These are phyloP conservation scores for Babylonia areolata DNA, from an alignment of 1,140 invertebrate species.

Conservation along the genomic window DNA sequence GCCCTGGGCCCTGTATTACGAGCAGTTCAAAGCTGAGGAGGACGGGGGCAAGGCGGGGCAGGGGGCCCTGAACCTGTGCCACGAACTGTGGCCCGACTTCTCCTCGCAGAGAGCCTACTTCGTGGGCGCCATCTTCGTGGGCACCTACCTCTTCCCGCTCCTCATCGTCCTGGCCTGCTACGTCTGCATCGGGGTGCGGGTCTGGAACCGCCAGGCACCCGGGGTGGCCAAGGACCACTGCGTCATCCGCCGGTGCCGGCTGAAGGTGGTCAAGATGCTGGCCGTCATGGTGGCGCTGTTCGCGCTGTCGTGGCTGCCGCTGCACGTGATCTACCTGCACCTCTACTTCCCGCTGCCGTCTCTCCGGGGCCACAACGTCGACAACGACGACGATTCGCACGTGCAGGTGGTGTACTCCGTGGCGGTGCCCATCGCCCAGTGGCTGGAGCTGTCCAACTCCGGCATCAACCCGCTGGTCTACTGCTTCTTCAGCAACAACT, in stretches of 20 bases:
- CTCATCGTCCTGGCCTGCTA: constrained; percentile 94
- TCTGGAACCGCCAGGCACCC: constrained; percentile 90
- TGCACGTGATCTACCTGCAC: constrained; percentile 81
- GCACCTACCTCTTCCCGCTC: constrained; percentile 94
- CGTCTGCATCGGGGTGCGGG: constrained; percentile 93
- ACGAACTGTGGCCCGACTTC: constrained; percentile 57
- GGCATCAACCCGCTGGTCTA: constrained; percentile 98
- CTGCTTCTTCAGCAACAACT: constrained; percentile 98
- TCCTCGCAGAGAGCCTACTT: constrained; percentile 90
- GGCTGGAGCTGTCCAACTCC: constrained; percentile 96
- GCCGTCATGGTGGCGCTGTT: constrained; percentile 96
- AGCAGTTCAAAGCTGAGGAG: constrained; percentile 68
- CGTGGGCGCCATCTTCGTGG: constrained; percentile 90
- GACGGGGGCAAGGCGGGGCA: too few relatives aligned
- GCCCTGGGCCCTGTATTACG: constrained; percentile 93
- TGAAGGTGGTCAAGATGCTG: constrained; percentile 94
- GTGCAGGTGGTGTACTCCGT: constrained; percentile 86
- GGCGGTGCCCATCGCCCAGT: constrained; percentile 92
- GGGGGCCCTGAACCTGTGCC: constrained; percentile 49
- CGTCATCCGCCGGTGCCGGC: constrained; percentile 73
- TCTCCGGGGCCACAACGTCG: too few relatives aligned
- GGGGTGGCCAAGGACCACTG: constrained; percentile 76
- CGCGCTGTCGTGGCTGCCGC: constrained; percentile 94
- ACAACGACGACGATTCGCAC: constrained; percentile 68
- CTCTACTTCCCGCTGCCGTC: constrained; percentile 47